Base-by-base conservation (phyloP, 2,888 invertebrate genomes). In the Caenorhabditis macrosperma region DNA sequence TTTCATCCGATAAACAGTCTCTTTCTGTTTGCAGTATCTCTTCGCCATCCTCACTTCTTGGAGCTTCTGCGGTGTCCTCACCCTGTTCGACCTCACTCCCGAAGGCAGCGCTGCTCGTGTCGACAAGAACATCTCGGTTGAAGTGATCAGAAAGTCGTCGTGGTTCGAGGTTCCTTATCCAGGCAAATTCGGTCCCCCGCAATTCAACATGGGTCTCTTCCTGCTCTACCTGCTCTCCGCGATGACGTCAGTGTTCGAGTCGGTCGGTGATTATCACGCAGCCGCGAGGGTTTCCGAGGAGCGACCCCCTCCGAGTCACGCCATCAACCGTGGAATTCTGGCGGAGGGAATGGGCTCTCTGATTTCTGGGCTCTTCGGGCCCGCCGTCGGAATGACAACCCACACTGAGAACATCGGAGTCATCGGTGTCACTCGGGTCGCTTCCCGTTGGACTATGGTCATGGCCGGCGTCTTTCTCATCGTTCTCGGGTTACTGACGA, bases 361-460 rank as follows among this genome's bases (percentile, higher is more conserved):
- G 71, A 91, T 96, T 50, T 95, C 95, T 0, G 95, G 95, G 0
- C 93, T 95, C 4, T 95, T 95, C 94, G 96, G 95, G 9, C 94
- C 94, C 30, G 95, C 95, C 0, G 95, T 95, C 88, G 95, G 95
- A 0, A 95, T 95, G 55, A 95, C 95, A 85, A 95, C 95, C 2
- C 95, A 95, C 90, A 95, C 95, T 61, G 95, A 95, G 91, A 95
- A 95, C 91, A 95, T 96, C 48, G 95, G 95, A 0, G 95, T 95
- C 1, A 95, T 96, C 82, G 95, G 95, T 35, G 94, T 95, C 1
- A 95, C 95, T 1, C 94, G 94, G 93, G 95, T 92, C 7, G 92
- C 91, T n/a, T 92, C 91, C 71, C 85, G 92, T 67, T 84, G 90
- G 71, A 92, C 91, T 0, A 91, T 92, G 84, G 88, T 91, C 50